Conservation (phyloP, 2,888 invertebrate species). For the Platypus cylindrus region DNA sequence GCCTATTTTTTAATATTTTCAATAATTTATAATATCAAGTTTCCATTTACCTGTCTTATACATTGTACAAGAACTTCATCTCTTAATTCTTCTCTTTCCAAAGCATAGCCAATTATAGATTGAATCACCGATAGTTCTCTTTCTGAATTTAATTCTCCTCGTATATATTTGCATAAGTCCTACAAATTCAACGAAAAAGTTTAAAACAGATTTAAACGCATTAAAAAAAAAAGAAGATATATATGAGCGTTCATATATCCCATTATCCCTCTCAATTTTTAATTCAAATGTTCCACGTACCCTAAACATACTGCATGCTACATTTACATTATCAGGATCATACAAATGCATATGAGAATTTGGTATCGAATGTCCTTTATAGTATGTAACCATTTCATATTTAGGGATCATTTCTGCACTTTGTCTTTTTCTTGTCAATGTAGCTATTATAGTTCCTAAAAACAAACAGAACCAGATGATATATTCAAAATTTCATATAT, state of each 20-base stretch:
- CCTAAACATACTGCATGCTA: constrained; percentile 82
- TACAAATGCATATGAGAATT: constrained; percentile 91
- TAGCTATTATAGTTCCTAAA: constrained; percentile 62
- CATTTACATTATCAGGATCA: constrained; percentile 84
- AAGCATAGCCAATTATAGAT: constrained; percentile 70
- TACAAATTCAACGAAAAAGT: constrained; percentile 35
- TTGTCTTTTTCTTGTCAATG: constrained; percentile 66
- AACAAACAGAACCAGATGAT: constrained; percentile 1
- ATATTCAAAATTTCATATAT: background rate
- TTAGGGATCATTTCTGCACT: constrained; percentile 72
- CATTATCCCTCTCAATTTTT: too few relatives aligned
- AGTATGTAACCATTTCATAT: constrained; percentile 85
- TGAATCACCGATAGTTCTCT: constrained; percentile 74
- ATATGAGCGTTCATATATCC: background rate
- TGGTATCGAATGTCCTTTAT: constrained; percentile 77
- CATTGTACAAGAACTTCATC: constrained; percentile 88
- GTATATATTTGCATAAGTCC: constrained; percentile 82
- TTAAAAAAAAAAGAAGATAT: background rate
- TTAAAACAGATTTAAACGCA: background rate
- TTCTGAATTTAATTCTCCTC: constrained; percentile 76
- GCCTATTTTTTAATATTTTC: too few relatives aligned
- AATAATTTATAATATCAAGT: too few relatives aligned
- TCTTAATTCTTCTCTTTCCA: constrained; percentile 81
- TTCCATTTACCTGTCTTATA: constrained; percentile 58
- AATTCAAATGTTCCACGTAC: constrained; percentile 46